Conservation (phyloP, 37 sponge, comb jelly and placozoan species). For the Hormiphora californensis region DNA sequence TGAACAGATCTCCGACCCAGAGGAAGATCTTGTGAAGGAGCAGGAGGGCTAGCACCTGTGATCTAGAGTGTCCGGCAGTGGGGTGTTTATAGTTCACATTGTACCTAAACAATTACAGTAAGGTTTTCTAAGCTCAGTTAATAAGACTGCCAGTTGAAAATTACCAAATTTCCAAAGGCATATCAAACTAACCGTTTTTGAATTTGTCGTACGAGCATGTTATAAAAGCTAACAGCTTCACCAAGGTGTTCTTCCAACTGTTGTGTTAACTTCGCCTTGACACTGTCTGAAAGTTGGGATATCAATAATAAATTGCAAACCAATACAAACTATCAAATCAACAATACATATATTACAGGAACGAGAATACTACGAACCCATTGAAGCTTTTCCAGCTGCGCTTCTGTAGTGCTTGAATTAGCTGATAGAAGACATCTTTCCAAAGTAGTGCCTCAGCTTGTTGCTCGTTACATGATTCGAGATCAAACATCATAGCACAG, state of each 20-base stretch:
- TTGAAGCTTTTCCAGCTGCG: no score
- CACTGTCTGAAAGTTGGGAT: background rate
- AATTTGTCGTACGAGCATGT: conserved; percentile 46
- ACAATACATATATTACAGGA: background rate
- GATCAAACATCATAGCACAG: conserved; percentile 43
- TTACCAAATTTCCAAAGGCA: background rate
- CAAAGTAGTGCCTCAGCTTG: conserved; percentile 16
- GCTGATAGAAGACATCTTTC: conserved; percentile 23
- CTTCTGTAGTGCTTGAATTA: no score
- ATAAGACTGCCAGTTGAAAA: background rate
- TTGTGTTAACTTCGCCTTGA: conserved; percentile 25
- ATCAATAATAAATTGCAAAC: background rate
- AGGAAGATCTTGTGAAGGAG: conserved; percentile 53
- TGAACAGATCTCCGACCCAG: conserved; percentile 36
- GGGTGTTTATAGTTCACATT: conserved; percentile 45
- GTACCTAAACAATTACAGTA: background rate
- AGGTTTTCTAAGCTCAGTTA: background rate
- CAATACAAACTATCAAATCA: background rate
- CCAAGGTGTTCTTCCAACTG: conserved; percentile 50
- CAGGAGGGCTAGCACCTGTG: conserved; percentile 26
- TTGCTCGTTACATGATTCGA: background rate
- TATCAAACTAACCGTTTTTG: conserved; percentile 44
- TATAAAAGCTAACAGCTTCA: conserved; percentile 16
- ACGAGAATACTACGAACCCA: no score
- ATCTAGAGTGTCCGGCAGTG: conserved; percentile 18